Percentiles rank a stretch among this genome's conserved stretches.
Evolutionary conservation across 2,113 vertebrate genomes (phyloP).

Genomic region (Atherinomorus stipes): DNA sequence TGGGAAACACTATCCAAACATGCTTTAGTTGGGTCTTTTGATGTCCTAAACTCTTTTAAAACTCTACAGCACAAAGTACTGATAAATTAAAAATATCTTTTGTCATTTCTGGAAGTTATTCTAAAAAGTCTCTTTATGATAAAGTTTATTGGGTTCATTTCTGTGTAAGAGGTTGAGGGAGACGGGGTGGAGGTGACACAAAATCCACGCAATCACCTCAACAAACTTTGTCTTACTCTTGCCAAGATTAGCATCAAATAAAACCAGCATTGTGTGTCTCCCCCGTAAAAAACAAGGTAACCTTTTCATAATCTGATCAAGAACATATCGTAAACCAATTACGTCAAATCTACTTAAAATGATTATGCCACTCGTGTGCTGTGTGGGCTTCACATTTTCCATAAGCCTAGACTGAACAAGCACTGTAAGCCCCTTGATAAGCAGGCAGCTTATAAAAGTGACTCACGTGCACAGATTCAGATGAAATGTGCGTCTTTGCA

Average conservation of each 20-base stretch:
- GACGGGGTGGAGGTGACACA: not conserved
- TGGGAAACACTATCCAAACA: too few relatives aligned
- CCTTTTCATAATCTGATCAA: constrained; percentile 80
- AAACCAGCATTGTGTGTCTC: constrained; percentile 79
- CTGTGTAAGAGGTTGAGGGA: not conserved
- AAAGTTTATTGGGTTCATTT: constrained; percentile 11
- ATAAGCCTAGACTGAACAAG: constrained; percentile 44
- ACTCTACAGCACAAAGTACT: too few relatives aligned
- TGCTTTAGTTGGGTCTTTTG: too few relatives aligned
- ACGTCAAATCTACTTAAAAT: constrained; percentile 83
- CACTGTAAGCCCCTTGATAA: constrained; percentile 54
- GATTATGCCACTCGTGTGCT: constrained; percentile 71
- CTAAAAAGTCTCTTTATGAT: not conserved
- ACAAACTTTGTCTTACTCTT: constrained; percentile 48
- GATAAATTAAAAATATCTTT: not conserved
- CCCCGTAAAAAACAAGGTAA: constrained; percentile 70
- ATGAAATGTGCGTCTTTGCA: constrained; percentile 32
- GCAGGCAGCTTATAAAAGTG: constrained; percentile 42
- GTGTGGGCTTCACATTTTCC: constrained; percentile 54
- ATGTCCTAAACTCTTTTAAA: too few relatives aligned
- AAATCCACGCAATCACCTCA: constrained; percentile 30
- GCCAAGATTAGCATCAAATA: constrained; percentile 78
- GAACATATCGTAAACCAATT: constrained; percentile 79
- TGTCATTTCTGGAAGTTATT: not conserved
- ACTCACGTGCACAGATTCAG: constrained; percentile 40